Conservation (phyloP, 2,888 invertebrate species). For the Aquatica leii region DNA sequence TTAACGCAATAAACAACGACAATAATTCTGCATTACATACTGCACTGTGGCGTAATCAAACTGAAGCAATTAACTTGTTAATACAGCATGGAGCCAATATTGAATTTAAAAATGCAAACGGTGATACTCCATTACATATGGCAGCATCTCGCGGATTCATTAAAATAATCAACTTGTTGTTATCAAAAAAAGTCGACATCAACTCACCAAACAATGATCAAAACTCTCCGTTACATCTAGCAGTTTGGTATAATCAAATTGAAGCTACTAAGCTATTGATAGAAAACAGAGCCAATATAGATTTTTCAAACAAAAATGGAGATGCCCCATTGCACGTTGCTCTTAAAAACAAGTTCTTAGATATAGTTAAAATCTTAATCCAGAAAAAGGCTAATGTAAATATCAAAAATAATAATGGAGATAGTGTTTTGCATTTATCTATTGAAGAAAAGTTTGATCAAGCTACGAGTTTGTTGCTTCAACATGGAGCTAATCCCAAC, state of each 20-base stretch:
- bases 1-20: neutral
- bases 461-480: neutral
- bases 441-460: neutral
- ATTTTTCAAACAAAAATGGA: neutral
- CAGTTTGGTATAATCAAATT: neutral
- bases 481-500: neutral
- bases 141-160: neutral
- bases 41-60: neutral
- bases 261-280: neutral
- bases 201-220: neutral
- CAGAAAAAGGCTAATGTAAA: neutral
- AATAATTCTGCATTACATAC: neutral
- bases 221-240: constrained; percentile 1
- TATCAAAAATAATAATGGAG: neutral
- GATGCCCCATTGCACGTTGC: constrained; percentile 6
- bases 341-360: neutral
- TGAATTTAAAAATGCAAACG: neutral
- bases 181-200: neutral
- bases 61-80: neutral
- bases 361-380: neutral
- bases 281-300: neutral
- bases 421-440: neutral
- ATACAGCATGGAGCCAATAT: neutral
- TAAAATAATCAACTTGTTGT: neutral
- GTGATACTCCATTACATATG: constrained; percentile 7